Evolutionary conservation across 1,140 invertebrate species (phyloP).

Genomic region (Danaus melanippus): DNA sequence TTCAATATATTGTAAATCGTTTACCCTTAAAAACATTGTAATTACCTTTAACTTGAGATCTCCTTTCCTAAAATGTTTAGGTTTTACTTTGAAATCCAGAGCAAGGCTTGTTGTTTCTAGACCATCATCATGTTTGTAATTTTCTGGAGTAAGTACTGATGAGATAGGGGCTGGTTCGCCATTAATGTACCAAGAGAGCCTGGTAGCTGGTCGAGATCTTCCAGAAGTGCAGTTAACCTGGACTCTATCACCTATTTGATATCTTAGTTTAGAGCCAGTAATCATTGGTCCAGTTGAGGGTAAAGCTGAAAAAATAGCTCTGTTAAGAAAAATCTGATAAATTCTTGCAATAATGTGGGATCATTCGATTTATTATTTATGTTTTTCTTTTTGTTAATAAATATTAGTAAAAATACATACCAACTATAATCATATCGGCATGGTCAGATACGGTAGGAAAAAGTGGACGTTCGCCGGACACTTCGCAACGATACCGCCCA

Average conservation of each 20-base stretch:
- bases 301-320: constrained; percentile 74
- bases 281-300: constrained; percentile 88
- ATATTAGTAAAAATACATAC: constrained; percentile 39
- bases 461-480: constrained; percentile 88
- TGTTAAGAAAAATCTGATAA: background rate
- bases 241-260: constrained; percentile 86
- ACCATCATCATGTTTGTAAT: constrained; percentile 68
- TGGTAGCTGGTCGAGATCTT: constrained; percentile 85
- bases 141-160: constrained; percentile 48
- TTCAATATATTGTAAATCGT: constrained; percentile 6
- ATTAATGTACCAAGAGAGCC: constrained; percentile 90
- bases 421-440: constrained; percentile 86
- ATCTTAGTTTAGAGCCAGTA: constrained; percentile 82
- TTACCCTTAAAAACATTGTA: background rate
- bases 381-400: background rate
- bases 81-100: constrained; percentile 81
- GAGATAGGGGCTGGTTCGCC: constrained; percentile 80
- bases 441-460: constrained; percentile 88
- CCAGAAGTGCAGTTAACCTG: constrained; percentile 88
- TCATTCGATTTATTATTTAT: background rate
- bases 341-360: background rate
- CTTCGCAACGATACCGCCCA: constrained; percentile 88
- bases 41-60: constrained; percentile 86
- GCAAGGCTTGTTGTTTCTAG: constrained; percentile 81
- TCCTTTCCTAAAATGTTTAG: constrained; percentile 84